Percentiles rank a stretch among this genome's conserved stretches.
phyloP scores from a whole-genome alignment of 2,888 invertebrate species.

The Eutolmus rufibarbis region DNA sequence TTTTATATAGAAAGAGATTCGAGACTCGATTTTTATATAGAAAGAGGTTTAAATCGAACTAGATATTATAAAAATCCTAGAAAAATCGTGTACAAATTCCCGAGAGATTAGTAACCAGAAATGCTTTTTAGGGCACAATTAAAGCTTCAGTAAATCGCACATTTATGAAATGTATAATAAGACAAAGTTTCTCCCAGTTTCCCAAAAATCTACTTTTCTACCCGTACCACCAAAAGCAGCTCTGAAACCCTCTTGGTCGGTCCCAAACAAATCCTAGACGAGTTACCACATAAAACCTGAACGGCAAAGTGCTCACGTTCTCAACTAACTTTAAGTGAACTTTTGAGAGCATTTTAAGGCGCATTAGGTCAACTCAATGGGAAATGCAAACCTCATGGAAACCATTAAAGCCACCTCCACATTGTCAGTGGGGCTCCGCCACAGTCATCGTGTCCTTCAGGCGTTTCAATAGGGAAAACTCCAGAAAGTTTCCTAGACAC shows the following conservation, averaged over 20 bases:
- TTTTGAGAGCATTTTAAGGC: background rate
- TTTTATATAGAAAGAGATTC: too few species aligned
- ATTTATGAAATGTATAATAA: too few species aligned
- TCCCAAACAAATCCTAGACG: background rate
- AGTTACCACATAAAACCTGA: background rate
- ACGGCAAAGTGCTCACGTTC: background rate
- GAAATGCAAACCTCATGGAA: background rate
- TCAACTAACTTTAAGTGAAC: background rate
- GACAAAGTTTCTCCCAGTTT: background rate
- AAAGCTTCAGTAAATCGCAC: too few species aligned
- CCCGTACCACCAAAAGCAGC: background rate
- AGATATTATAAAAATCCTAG: too few species aligned
- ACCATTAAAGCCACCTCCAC: background rate
- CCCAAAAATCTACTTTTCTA: background rate
- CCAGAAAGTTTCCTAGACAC: background rate
- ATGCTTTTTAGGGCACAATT: too few species aligned
- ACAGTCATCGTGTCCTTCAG: background rate
- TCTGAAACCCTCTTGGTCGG: background rate
- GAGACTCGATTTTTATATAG: too few species aligned
- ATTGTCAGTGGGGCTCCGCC: background rate
- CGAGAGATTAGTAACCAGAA: too few species aligned
- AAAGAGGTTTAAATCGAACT: too few species aligned
- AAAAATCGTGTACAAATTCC: too few species aligned
- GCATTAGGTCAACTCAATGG: background rate
- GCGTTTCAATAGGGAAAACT: background rate